Evolutionary conservation across 1,140 invertebrate species (phyloP), one percentile per base, ranked within the genome.

Genomic region (Drosophila biarmipes): DNA sequence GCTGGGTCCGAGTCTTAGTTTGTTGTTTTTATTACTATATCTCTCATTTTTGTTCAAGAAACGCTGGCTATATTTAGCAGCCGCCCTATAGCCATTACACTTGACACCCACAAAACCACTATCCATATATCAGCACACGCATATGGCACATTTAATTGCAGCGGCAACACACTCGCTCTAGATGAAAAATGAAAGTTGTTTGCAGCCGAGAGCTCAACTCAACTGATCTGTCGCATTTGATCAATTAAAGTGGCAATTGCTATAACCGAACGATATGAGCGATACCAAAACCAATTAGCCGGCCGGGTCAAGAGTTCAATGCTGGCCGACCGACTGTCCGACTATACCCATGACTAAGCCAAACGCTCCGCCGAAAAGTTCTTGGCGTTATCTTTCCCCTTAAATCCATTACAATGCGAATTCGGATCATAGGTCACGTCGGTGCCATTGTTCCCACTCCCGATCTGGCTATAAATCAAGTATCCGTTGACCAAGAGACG

Each of bases 111-210:
- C 84, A 57, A 89, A 87, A 79, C 58, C 71, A 69, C 64, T 67
- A 67, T 40, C 34, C 62, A 37, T 37, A 31, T 68, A 56, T 68
- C 24, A 45, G 37, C 69, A 29, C 51, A 76, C 73, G 73, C 71
- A 75, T 82, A 78, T 82, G 79, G 78, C 84, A 78, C 66, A 87
- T 78, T 86, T 87, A 86, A 86, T 86, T 86, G 82, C 82, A 86
- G 64, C 74, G 78, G 56, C 74, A 61, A 66, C 54, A 67, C 46
- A 67, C 46, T 64, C 43, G 71, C 75, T 82, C 57, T 71, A 67
- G 49, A 82, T 78, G 79, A 87, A 86, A 86, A 87, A 87, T 87
- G 82, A 87, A 87, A 86, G 82, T 86, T 86, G 82, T 86, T 86
- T 77, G 46, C 73, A 76, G 73, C 73, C 48, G 51, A 48, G 61